Percentiles rank a stretch among this genome's conserved stretches.
These are phyloP conservation scores for Etheostoma nigrum DNA, from an alignment of 2,797 vertebrate species.

Conservation along the genomic window DNA sequence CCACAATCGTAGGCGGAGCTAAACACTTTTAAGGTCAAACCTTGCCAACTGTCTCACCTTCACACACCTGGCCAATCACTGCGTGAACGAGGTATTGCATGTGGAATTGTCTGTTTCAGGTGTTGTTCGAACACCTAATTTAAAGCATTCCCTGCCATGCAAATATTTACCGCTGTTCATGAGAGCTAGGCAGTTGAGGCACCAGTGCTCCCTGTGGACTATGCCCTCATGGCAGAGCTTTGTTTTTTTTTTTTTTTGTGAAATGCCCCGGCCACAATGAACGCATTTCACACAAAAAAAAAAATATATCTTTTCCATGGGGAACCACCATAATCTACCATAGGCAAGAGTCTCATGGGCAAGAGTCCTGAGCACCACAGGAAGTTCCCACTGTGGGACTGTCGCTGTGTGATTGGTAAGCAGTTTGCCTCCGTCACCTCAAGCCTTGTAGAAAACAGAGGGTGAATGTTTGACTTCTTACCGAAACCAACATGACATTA, in stretches of 20 bases:
- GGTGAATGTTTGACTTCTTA: not conserved
- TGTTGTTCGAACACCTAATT: not conserved
- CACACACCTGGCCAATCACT: not conserved
- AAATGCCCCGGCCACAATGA: not conserved
- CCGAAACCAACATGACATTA: not conserved
- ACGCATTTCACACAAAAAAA: constrained; percentile 17
- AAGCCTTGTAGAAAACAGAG: constrained; percentile 23
- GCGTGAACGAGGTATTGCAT: not conserved
- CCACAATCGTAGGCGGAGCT: not conserved
- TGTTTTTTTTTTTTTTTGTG: not conserved
- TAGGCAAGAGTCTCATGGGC: constrained; percentile 23
- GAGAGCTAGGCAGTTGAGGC: not conserved
- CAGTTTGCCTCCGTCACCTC: constrained; percentile 36
- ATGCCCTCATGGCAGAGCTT: not conserved
- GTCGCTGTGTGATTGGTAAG: constrained; percentile 33
- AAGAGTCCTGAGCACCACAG: constrained; percentile 35
- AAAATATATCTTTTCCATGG: not conserved
- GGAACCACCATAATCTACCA: constrained; percentile 30
- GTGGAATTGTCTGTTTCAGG: not conserved
- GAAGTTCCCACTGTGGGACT: constrained; percentile 60
- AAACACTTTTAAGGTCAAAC: not conserved
- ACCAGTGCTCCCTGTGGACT: not conserved
- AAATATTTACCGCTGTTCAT: not conserved
- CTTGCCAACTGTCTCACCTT: not conserved
- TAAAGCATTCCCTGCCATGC: not conserved